Evolutionary conservation across 2,888 invertebrate genomes (phyloP).

Genomic region (Conops quadrifasciatus): DNA sequence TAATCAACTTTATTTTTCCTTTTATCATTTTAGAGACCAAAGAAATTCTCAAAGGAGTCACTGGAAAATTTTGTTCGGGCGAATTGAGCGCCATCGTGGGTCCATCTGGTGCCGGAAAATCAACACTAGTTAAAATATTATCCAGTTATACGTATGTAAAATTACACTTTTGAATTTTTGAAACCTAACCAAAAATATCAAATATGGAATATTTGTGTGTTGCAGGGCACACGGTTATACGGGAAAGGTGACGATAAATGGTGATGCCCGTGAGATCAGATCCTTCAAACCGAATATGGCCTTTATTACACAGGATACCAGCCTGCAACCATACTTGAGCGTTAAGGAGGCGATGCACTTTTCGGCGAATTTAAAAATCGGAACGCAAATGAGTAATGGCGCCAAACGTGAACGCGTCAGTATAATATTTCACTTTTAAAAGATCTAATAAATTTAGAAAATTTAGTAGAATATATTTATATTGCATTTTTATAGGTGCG

Average conservation of each 20-base stretch:
- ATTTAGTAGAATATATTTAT: background rate
- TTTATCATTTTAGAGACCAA: constrained; percentile 67
- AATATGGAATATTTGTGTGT: constrained; percentile 34
- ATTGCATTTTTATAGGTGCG: constrained; percentile 70
- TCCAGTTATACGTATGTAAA: constrained; percentile 84
- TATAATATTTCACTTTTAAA: constrained; percentile 13
- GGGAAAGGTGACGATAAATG: constrained; percentile 80
- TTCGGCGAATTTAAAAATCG: constrained; percentile 87
- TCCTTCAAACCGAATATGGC: constrained; percentile 79
- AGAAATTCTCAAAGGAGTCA: constrained; percentile 70
- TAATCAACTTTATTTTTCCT: background rate
- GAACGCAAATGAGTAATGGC: constrained; percentile 69
- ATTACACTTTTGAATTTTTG: constrained; percentile 11
- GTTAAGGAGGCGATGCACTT: constrained; percentile 86
- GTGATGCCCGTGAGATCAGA: constrained; percentile 72
- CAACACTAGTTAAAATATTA: constrained; percentile 86
- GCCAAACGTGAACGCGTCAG: constrained; percentile 76
- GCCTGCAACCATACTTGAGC: constrained; percentile 82
- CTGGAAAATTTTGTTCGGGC: constrained; percentile 77
- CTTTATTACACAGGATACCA: constrained; percentile 90
- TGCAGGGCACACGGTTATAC: constrained; percentile 64
- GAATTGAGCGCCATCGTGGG: constrained; percentile 88
- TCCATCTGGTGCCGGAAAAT: constrained; percentile 90
- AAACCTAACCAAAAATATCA: constrained; percentile 24
- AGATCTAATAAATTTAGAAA: background rate